Evolutionary conservation across 2,113 vertebrate genomes (phyloP).

Genomic region (Cheilinus undulatus): DNA sequence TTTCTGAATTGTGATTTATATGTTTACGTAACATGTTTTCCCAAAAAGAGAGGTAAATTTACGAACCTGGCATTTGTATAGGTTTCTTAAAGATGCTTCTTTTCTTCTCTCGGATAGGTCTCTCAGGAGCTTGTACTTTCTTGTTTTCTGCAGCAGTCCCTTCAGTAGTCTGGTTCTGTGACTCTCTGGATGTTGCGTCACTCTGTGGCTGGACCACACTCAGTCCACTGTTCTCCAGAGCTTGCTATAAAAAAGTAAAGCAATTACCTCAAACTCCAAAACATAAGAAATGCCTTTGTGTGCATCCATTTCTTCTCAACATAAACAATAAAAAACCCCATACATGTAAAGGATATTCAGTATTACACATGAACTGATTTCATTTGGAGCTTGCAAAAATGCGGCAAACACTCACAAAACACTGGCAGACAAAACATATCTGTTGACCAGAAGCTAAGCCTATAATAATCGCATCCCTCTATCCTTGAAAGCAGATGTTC

Average conservation of each 20-base stretch:
- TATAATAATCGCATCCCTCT: not conserved
- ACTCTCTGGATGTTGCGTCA: conserved; percentile 75
- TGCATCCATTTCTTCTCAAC: too few relatives aligned
- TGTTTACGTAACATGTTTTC: not conserved
- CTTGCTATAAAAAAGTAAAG: conserved; percentile 88
- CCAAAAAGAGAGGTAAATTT: too few relatives aligned
- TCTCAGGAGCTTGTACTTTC: conserved; percentile 84
- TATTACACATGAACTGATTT: too few relatives aligned
- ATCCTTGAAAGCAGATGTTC: not conserved
- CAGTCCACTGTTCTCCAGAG: conserved; percentile 97
- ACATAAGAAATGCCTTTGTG: not conserved
- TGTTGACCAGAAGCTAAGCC: not conserved
- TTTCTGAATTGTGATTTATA: not conserved
- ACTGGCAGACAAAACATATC: not conserved
- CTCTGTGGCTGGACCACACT: conserved; percentile 88
- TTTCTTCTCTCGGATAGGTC: conserved; percentile 88
- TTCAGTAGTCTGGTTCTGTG: conserved; percentile 74
- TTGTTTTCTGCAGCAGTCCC: conserved; percentile 69
- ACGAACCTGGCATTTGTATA: conserved; percentile 90
- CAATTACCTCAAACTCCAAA: not conserved
- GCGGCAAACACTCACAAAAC: not conserved
- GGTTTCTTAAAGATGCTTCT: conserved; percentile 94
- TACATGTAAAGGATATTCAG: too few relatives aligned
- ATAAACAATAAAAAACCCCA: too few relatives aligned
- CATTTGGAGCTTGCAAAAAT: not conserved